phyloP scores from a whole-genome alignment of 2,888 invertebrate genomes.

The Gnatocerus cornutus region DNA sequence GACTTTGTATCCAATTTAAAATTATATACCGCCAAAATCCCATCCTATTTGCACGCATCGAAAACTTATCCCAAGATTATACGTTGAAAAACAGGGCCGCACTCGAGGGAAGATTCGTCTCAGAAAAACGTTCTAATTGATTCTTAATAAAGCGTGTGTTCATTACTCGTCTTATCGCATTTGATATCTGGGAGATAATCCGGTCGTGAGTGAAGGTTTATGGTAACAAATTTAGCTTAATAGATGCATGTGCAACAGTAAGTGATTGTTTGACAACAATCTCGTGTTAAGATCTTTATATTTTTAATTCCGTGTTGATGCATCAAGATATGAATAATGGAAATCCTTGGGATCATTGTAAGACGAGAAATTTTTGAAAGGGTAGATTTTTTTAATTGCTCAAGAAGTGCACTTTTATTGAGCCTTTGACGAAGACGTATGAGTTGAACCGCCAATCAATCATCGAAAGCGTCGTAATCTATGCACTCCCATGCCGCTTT shows the following conservation, averaged over 20 bases:
- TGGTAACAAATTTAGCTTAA: background rate
- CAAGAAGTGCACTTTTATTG: constrained; percentile 43
- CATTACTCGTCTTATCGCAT: constrained; percentile 11
- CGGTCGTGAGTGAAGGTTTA: constrained; percentile 27
- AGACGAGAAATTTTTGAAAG: background rate
- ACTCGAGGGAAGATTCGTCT: background rate
- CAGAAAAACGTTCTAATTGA: background rate
- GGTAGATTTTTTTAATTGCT: constrained; percentile 30
- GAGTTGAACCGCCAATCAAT: constrained; percentile 48
- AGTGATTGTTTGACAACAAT: constrained; percentile 14
- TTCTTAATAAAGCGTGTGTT: constrained; percentile 12
- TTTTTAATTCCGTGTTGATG: background rate
- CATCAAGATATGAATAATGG: background rate
- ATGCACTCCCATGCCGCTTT: constrained; percentile 49
- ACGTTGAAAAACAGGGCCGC: background rate
- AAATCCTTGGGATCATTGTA: background rate
- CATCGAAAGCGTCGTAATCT: constrained; percentile 47
- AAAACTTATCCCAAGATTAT: constrained; percentile 33
- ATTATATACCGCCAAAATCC: constrained; percentile 35
- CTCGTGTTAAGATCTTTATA: constrained; percentile 1
- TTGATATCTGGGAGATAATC: constrained; percentile 28
- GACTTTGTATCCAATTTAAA: constrained; percentile 33
- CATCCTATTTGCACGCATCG: constrained; percentile 23
- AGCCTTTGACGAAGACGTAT: constrained; percentile 58
- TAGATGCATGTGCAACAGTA: constrained; percentile 2